Evolutionary conservation across 2,113 vertebrate genomes (phyloP).

Genomic region (Hippocampus abdominalis): DNA sequence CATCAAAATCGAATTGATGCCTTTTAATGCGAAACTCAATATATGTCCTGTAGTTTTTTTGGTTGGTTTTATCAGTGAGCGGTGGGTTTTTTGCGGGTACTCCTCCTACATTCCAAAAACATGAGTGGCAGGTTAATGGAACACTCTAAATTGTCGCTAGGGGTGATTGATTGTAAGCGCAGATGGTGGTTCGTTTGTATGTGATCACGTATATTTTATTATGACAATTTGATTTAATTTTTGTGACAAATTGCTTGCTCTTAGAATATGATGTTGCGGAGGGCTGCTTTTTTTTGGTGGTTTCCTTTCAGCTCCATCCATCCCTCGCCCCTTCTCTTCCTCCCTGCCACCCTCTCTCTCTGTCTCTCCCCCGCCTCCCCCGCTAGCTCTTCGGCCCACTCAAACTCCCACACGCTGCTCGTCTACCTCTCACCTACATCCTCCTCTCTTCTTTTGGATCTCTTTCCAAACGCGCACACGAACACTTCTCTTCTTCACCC

Average conservation of each 20-base stretch:
- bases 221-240: no score
- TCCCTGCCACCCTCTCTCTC: conserved; percentile 20
- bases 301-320: conserved; percentile 47
- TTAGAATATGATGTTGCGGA: background rate
- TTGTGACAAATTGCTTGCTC: no score
- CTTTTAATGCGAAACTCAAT: background rate
- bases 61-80: no score
- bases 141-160: no score
- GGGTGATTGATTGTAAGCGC: no score
- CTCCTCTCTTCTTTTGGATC: conserved; percentile 57
- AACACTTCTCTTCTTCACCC: conserved; percentile 20
- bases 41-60: background rate
- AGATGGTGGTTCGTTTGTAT: no score
- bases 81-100: no score
- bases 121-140: no score
- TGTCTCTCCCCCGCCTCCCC: conserved; percentile 25
- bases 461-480: conserved; percentile 32
- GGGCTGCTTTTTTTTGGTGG: conserved; percentile 20
- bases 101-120: no score
- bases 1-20: background rate
- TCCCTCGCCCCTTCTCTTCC: conserved; percentile 19
- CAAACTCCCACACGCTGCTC: conserved; percentile 59
- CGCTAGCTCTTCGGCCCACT: conserved; percentile 58
- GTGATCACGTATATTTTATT: no score
- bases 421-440: conserved; percentile 67